Conservation (phyloP, 2,888 invertebrate genomes). For the Melanostoma mellinum region DNA sequence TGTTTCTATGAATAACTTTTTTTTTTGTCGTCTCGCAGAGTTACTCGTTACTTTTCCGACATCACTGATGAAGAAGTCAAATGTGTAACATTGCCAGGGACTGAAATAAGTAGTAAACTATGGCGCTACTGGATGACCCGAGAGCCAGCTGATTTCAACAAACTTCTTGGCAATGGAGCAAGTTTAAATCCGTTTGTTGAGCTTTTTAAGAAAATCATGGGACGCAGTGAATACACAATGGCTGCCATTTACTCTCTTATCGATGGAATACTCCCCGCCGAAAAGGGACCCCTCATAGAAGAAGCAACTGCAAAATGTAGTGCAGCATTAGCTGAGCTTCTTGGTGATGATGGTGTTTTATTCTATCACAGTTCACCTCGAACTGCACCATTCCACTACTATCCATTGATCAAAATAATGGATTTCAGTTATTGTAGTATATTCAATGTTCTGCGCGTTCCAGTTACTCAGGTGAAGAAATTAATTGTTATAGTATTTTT, state of each 20-base stretch:
- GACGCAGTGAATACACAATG: constrained; percentile 86
- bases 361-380: constrained; percentile 91
- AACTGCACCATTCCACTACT: constrained; percentile 92
- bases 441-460: constrained; percentile 92
- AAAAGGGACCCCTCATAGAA: constrained; percentile 86
- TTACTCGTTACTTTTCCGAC: constrained; percentile 81
- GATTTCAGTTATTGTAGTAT: constrained; percentile 94
- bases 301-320: constrained; percentile 84
- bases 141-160: constrained; percentile 86
- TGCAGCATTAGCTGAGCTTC: constrained; percentile 85
- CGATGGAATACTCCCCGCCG: constrained; percentile 86
- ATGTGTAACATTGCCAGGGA: constrained; percentile 77
- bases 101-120: constrained; percentile 84
- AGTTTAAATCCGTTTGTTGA: constrained; percentile 84
- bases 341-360: constrained; percentile 91
- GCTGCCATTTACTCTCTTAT: constrained; percentile 87
- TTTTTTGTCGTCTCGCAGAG: constrained; percentile 74
- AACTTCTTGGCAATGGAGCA: constrained; percentile 85
- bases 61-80: constrained; percentile 78
- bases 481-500: constrained; percentile 54
- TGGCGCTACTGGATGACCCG: constrained; percentile 91
- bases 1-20: too few relatives aligned
- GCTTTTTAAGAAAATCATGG: constrained; percentile 85
- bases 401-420: constrained; percentile 88
- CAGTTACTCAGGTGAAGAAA: constrained; percentile 88